Evolutionary conservation across 2,888 invertebrate species (phyloP).

Genomic region (Autographa pulchrina): DNA sequence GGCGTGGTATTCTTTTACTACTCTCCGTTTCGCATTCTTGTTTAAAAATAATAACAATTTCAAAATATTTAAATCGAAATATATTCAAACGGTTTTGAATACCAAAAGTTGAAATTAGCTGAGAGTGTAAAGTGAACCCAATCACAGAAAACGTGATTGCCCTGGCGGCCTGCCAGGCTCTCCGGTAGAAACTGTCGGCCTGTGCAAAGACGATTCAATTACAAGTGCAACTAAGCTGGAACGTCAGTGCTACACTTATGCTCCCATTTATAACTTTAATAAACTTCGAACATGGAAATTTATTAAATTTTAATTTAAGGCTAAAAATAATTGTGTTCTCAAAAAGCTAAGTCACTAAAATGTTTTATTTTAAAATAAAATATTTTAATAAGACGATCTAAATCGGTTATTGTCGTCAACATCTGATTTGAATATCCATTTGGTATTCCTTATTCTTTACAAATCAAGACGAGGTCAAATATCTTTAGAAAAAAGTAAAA

Average conservation of each 20-base stretch:
- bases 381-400: background rate
- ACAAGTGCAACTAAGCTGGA: slow-evolving; percentile 37
- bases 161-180: slow-evolving; percentile 66
- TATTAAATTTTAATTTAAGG: background rate
- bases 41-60: background rate
- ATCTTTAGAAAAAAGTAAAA: background rate
- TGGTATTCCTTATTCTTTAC: background rate
- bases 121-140: slow-evolving; percentile 58
- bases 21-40: background rate
- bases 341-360: too few species aligned
- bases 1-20: too few species aligned
- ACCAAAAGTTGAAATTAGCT: slow-evolving; percentile 43
- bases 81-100: slow-evolving; percentile 15
- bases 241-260: slow-evolving; percentile 27
- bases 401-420: background rate
- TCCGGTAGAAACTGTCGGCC: slow-evolving; percentile 27
- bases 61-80: background rate
- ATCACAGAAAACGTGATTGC: slow-evolving; percentile 64
- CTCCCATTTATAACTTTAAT: background rate
- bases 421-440: background rate
- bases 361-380: background rate
- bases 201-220: slow-evolving; percentile 54
- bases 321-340: background rate
- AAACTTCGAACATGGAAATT: background rate
- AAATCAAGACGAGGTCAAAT: background rate